phyloP scores from a whole-genome alignment of 2,113 vertebrate species.

The Condylura cristata region DNA sequence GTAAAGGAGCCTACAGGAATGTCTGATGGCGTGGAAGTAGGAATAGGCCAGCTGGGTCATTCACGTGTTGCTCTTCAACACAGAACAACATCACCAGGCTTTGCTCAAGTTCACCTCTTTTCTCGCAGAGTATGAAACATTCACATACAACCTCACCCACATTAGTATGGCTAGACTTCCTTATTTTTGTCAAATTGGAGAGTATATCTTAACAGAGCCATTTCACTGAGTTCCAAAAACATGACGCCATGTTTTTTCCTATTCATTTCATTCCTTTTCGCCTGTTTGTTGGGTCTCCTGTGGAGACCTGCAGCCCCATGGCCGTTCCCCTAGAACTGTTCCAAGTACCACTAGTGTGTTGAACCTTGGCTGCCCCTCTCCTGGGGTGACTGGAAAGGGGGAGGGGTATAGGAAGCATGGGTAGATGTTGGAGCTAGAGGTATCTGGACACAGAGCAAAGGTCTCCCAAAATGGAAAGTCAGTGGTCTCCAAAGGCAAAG shows the following conservation, averaged over 20 bases:
- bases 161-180: not conserved
- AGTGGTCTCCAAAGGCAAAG: not conserved
- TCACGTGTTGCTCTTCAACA: not conserved
- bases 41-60: not conserved
- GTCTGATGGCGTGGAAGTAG: not conserved
- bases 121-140: not conserved
- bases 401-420: not conserved
- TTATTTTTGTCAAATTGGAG: not conserved
- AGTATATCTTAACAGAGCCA: not conserved
- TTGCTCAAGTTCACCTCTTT: not conserved
- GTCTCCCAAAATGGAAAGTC: not conserved
- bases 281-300: no score
- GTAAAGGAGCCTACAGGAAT: not conserved
- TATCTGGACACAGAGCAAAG: not conserved
- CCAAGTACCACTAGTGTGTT: not conserved
- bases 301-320: not conserved
- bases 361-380: not conserved
- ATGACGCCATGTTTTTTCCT: not conserved
- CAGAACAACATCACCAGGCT: not conserved
- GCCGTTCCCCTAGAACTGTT: not conserved
- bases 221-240: not conserved
- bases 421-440: not conserved
- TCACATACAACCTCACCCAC: not conserved
- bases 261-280: fast-evolving
- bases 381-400: not conserved